Base-by-base conservation (phyloP, 2,113 vertebrate species). In the Coptodon rendalli region DNA sequence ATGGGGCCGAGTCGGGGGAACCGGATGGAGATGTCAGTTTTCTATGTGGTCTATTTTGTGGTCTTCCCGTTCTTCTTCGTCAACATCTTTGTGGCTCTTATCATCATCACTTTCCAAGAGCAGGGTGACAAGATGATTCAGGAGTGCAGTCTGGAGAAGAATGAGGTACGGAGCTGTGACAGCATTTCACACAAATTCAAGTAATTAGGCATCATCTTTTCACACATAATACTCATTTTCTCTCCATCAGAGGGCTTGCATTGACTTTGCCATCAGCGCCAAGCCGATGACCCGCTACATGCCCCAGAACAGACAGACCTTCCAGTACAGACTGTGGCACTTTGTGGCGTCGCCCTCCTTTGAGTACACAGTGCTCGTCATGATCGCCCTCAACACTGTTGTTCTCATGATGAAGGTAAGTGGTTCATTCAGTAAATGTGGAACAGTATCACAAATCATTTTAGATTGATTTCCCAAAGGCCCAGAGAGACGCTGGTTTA, bases 71-170 rank as follows among this genome's bases (percentile, higher is more conserved):
- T 99, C 95, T 99, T 99, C 96, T 99, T 99, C 0, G 99, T 99
- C 93, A 99, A 99, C 95, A 99, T 99, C 93, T 99, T 99, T 0
- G 99, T 99, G 90, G 99, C 99, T 93, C 97, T 99, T 81, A 99
- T 99, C 95, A 99, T 99, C 96, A 99, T 99, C 96, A 99, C 99
- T 0, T 99, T 99, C 96, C 99, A 99, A 95, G 99, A 99, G 89
- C 99, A 99, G 93, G 99, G 99, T 1, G 99, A 99, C 92, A 99
- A 99, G 96, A 98, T 99, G 98, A 99, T 99, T 96, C 98, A 99
- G 92, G 99, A 99, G 91, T 99, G 98, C 94, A 99, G 97, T 87
- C 95, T 99, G 89, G 99, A 99, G 93, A 99, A 99, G 94, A 99
- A 99, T 0, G 99, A 99, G 98, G 99, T 99, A 92, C 4, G 54